These are phyloP conservation scores for Brachyhypopomus occidentalis DNA, from an alignment of 2,113 vertebrate genomes.

Conservation along the genomic window DNA sequence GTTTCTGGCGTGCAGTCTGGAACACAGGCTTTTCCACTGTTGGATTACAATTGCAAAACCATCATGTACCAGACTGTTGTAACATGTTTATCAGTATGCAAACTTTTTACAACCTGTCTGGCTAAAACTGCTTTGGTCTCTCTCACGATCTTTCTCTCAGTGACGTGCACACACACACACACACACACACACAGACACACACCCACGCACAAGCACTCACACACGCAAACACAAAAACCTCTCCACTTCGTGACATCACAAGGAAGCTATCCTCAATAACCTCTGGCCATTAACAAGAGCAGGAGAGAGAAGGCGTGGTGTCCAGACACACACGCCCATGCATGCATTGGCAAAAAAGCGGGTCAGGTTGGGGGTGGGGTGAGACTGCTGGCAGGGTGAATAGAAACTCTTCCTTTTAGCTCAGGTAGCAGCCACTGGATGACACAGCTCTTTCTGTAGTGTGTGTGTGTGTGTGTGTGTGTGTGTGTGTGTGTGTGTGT, in stretches of 20 bases:
- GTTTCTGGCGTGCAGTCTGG: too few species aligned
- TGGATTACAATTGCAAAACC: too few species aligned
- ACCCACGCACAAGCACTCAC: conserved; percentile 12
- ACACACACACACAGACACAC: not conserved
- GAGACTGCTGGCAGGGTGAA: not conserved
- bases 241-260: not conserved
- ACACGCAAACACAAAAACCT: not conserved
- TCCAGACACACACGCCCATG: not conserved
- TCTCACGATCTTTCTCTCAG: too few species aligned
- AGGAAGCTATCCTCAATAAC: not conserved
- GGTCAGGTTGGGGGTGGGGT: not conserved
- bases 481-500: too few species aligned
- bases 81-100: too few species aligned
- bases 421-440: not conserved
- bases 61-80: too few species aligned
- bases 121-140: not conserved
- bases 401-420: not conserved
- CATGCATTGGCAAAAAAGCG: not conserved
- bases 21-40: too few species aligned
- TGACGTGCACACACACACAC: not conserved
- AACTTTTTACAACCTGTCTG: not conserved
- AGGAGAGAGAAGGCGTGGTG: not conserved
- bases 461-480: too few species aligned
- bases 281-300: not conserved
- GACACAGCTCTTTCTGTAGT: not conserved